Conservation (phyloP, 2,113 vertebrate species). For the Craseonycteris thonglongyai region DNA sequence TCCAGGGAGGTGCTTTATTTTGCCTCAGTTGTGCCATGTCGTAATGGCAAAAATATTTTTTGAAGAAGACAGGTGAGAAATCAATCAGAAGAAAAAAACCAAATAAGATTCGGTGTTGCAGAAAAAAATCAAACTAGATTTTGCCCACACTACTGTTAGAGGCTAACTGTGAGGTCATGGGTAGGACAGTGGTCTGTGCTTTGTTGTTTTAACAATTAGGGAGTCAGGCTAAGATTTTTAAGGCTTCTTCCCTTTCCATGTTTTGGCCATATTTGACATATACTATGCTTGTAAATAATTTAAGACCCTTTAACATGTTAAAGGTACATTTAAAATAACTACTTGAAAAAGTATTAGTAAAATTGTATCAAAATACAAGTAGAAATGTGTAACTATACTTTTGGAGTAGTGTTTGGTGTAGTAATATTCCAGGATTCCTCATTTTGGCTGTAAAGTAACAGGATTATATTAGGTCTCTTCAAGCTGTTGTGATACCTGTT, state of each 20-base stretch:
- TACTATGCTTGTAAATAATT: not conserved
- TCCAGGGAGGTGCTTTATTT: not conserved
- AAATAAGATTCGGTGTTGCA: not conserved
- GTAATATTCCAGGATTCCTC: not conserved
- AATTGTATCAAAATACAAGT: not conserved
- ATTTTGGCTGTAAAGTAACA: not conserved
- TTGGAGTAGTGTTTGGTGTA: not conserved
- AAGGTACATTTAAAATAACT: not conserved
- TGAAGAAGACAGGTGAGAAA: constrained; percentile 9
- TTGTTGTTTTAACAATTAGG: not conserved
- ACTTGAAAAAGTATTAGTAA: not conserved
- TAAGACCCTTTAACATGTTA: not conserved
- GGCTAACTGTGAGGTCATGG: not conserved
- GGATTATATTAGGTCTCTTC: not conserved
- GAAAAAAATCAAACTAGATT: not conserved
- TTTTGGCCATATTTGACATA: not conserved
- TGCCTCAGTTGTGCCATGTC: not conserved
- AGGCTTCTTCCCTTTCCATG: not conserved
- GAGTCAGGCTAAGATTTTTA: not conserved
- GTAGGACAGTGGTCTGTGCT: not conserved
- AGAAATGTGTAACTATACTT: not conserved
- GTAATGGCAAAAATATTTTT: not conserved
- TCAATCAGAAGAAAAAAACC: not conserved
- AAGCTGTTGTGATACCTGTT: constrained; percentile 5
- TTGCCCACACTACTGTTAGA: not conserved